Evolutionary conservation across 2,888 invertebrate species (phyloP), one percentile per base, ranked within the genome.

Genomic region (Melanotus villosus): DNA sequence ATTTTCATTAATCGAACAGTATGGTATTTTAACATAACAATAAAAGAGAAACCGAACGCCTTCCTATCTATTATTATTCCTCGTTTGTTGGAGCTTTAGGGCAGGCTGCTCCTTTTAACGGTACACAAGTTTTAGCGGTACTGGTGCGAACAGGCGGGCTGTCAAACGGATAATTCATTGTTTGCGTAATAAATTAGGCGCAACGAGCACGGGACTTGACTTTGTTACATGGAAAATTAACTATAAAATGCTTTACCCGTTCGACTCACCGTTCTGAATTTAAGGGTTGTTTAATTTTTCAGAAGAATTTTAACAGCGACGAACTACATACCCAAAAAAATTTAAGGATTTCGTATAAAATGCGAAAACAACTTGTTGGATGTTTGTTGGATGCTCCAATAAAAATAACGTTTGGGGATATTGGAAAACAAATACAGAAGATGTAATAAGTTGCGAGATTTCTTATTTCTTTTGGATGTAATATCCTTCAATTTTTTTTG

Each of bases 101-200:
- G 16, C 10, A 32, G 32, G 23, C n/a, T 32, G 10, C 18, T 19
- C 38, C 34, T 19, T 56, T 23, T 19, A 38, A 21, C 38, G 1
- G n/a, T 36, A 36, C 23, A 36, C 21, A 19, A 21, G 38, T 38
- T 56, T 36, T n/a, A 32, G 36, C 56, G 2, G 23, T 18, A 23
- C 56, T 23, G 56, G 38, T 9, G 38, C 56, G 19, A 38, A 56
- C 38, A n/a, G 34, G 32, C 21, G 6, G 9, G 36, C 56, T 56
- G 56, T 56, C 56, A 56, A 56, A 56, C 5, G 56, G 56, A 38
- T 56, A 56, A 56, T 56, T 56, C 34, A 56, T 56, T 56, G 19
- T 56, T 56, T 56, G 56, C 36, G 23, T 23, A 38, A 56, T 56
- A 56, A 56, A 56, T 56, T 56, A 56, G 38, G 56, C 56, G 12